Base-by-base conservation (phyloP, 2,113 vertebrate genomes). In the Ibidorhyncha struthersii region DNA sequence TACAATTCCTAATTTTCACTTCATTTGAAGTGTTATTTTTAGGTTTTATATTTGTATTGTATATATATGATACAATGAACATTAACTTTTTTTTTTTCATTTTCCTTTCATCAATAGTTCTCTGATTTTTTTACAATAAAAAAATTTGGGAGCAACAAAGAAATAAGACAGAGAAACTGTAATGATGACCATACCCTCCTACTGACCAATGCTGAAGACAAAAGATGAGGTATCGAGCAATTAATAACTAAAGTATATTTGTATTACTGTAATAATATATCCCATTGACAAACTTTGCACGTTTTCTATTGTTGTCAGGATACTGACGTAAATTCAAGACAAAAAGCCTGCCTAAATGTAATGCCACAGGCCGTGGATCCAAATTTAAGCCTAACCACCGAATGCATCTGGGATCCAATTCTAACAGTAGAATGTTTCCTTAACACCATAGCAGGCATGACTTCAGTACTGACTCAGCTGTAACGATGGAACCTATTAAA, bases 381-480 rank as follows among this genome's bases (percentile, higher is more conserved):
- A 41, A 70, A 73, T 58, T 86, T 23, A 66, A 77, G 30, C 59
- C 55, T 36, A 59, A 67, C 56, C 62, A 87, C 63, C 0, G 0
- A 81, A 49, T 8, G 40, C 58, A 32, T 47, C 30, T 55, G 69
- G 59, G 80, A 55, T 89, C 34, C 88, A 63, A 7, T 27, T 63
- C 76, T 22, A 86, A 21, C 9, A 45, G 61, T 2, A 53, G 38
- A 23, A n/a, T 18, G 34, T 58, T 93, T 95, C 92, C 72, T 63
- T 49, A 55, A 13, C 55, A 43, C 29, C 26, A 17, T 8, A n/a
- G 43, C 47, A 73, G 58, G 58, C 56, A 47, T 0, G 5, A 56
- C 88, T 77, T 78, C 67, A 18, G 22, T 9, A 34, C 95, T 94
- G 92, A 96, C 84, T 95, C 96, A 95, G 93, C 15, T 3, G 7